These are phyloP conservation scores for Macrophya alboannulata DNA, from an alignment of 2,888 invertebrate species.

Conservation along the genomic window DNA sequence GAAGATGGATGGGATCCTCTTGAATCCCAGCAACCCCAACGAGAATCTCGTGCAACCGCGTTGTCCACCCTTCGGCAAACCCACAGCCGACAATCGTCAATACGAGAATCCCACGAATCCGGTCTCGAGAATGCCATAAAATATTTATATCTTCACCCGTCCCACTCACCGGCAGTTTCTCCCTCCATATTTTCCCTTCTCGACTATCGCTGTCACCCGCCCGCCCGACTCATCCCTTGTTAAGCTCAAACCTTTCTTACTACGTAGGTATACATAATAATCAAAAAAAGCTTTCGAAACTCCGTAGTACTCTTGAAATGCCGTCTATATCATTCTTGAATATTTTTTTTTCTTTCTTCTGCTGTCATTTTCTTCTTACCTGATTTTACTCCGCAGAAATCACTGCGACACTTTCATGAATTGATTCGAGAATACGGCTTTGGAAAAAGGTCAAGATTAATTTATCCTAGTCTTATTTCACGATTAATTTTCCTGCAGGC, in stretches of 20 bases:
- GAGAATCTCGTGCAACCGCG: constrained; percentile 66
- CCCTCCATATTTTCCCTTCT: constrained; percentile 38
- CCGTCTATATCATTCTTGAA: not conserved
- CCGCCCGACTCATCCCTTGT: constrained; percentile 40
- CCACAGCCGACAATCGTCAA: constrained; percentile 44
- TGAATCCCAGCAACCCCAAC: constrained; percentile 73
- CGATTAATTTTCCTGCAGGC: not conserved
- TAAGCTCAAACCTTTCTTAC: constrained; percentile 31
- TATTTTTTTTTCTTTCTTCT: not conserved
- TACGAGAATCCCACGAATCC: constrained; percentile 46
- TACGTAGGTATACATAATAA: constrained; percentile 33
- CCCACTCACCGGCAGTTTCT: constrained; percentile 4
- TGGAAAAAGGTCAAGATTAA: not conserved
- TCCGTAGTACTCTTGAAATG: constrained; percentile 3
- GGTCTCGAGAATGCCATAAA: constrained; percentile 62
- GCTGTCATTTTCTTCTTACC: not conserved
- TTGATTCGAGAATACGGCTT: not conserved
- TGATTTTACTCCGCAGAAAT: not conserved
- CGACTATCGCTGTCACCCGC: constrained; percentile 40
- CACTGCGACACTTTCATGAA: not conserved
- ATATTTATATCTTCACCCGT: constrained; percentile 61
- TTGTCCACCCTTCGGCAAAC: constrained; percentile 10
- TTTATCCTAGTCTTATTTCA: not conserved
- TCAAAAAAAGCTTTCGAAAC: constrained; percentile 5
- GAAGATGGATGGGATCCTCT: constrained; percentile 72